phyloP scores from a whole-genome alignment of 1,140 invertebrate species.

The Sitodiplosis mosellana region DNA sequence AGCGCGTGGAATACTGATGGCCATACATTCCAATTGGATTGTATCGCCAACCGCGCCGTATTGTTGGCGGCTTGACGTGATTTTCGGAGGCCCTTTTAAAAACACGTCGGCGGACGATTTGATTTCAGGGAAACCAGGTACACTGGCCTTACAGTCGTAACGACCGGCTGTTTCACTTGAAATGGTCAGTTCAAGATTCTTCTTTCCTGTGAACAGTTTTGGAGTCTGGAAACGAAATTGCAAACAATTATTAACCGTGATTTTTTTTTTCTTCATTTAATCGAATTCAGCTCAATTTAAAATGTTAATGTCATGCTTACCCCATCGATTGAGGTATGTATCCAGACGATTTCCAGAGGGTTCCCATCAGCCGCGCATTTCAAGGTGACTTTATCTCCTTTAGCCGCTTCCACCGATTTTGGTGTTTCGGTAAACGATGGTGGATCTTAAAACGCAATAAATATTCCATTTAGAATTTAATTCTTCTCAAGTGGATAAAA shows the following conservation, averaged over 20 bases:
- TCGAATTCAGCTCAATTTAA: too few species aligned
- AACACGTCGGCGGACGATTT: constrained; percentile 68
- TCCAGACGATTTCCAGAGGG: constrained; percentile 57
- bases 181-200: constrained; percentile 57
- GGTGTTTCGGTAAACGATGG: constrained; percentile 48
- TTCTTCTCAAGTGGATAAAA: too few species aligned
- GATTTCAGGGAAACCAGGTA: constrained; percentile 65
- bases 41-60: constrained; percentile 64
- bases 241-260: too few species aligned
- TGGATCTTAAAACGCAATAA: background rate
- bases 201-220: constrained; percentile 46
- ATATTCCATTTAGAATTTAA: background rate
- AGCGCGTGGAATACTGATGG: constrained; percentile 71
- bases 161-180: constrained; percentile 61
- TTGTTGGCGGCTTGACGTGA: constrained; percentile 52
- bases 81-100: constrained; percentile 68
- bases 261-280: too few species aligned
- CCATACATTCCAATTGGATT: constrained; percentile 71
- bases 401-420: constrained; percentile 46
- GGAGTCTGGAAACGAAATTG: background rate
- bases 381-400: constrained; percentile 44
- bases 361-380: constrained; percentile 64
- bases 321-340: constrained; percentile 41
- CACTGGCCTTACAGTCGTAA: constrained; percentile 73
- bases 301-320: constrained; percentile 25